Conservation (phyloP, 2,888 invertebrate species). For the Yponomeuta sedellus region DNA sequence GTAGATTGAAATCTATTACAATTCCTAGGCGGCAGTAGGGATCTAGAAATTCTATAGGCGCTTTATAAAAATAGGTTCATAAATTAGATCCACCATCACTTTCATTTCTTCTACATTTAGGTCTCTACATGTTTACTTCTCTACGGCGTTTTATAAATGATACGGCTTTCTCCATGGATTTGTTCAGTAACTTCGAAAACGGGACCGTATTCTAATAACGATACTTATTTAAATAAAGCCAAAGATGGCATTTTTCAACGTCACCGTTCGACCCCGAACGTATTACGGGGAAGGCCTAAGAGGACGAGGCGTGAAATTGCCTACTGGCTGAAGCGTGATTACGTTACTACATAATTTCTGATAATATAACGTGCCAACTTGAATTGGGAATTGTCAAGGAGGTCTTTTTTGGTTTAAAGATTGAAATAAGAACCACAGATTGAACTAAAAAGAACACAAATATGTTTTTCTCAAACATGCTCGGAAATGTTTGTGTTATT, state of each 20-base stretch:
- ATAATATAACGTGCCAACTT: neutral
- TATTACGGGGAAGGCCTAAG: conserved; percentile 48
- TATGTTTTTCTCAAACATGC: too few relatives aligned
- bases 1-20: too few relatives aligned
- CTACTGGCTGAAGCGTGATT: conserved; percentile 33
- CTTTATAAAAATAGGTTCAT: too few relatives aligned
- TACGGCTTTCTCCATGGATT: neutral
- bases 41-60: too few relatives aligned
- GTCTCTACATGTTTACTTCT: neutral
- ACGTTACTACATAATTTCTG: neutral
- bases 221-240: conserved; percentile 41
- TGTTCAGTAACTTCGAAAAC: neutral
- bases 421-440: too few relatives aligned
- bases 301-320: conserved; percentile 69
- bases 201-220: neutral
- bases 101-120: too few relatives aligned
- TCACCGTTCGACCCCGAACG: conserved; percentile 37
- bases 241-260: conserved; percentile 46
- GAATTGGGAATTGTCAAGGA: neutral
- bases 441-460: too few relatives aligned
- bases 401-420: neutral
- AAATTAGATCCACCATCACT: too few relatives aligned
- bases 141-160: neutral
- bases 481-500: too few relatives aligned
- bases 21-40: too few relatives aligned